Conservation (phyloP, 2,797 vertebrate genomes). For the Bothrops alternatus region DNA sequence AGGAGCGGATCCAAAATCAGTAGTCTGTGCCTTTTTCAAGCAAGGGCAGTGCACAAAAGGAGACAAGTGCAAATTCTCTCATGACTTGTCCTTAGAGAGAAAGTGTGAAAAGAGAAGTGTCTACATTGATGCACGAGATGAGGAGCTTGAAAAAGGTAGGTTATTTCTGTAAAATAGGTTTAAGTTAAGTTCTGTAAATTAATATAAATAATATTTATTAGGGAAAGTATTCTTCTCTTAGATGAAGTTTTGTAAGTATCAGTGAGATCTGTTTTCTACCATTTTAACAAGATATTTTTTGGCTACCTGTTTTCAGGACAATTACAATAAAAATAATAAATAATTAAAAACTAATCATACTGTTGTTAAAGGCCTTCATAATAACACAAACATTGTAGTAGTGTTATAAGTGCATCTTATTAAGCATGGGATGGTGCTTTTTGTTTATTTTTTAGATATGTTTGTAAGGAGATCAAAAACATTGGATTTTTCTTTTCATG, state of each 20-base stretch:
- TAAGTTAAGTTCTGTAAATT: neutral
- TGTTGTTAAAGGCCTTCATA: neutral
- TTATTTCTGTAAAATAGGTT: neutral
- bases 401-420: neutral
- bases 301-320: neutral
- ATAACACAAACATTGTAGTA: neutral
- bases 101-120: slow-evolving; percentile 94
- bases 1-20: slow-evolving; percentile 97
- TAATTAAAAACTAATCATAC: neutral
- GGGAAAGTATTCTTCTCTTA: neutral
- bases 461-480: neutral
- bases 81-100: slow-evolving; percentile 92
- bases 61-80: slow-evolving; percentile 98
- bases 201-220: neutral
- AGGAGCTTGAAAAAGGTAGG: slow-evolving; percentile 92
- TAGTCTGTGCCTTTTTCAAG: slow-evolving; percentile 97
- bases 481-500: neutral
- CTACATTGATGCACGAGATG: slow-evolving; percentile 93
- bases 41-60: slow-evolving; percentile 98
- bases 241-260: neutral
- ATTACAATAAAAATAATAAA: neutral
- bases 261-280: neutral
- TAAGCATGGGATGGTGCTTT: neutral
- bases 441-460: neutral
- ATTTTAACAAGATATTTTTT: neutral